Evolutionary conservation across 2,113 vertebrate species (phyloP), one percentile per base, ranked within the genome.

Genomic region (Ondatra zibethicus): DNA sequence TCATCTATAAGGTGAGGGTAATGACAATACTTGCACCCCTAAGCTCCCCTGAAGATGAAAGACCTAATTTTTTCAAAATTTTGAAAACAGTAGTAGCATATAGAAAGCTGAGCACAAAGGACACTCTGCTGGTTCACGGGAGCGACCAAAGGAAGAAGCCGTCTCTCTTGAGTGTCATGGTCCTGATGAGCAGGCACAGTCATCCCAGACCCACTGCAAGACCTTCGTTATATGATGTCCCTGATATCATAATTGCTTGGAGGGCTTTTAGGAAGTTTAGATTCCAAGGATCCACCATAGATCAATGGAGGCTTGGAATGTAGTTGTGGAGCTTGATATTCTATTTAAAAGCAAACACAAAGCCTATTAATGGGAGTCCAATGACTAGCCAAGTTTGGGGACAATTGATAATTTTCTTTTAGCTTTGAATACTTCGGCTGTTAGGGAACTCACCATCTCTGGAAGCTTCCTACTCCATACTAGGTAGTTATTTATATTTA

Each of bases 401-500:
- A 73, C 23, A 63, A 58, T 8, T 12, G 77, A 77, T 78, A 33
- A 33, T 45, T 16, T 82, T 94, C 80, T 61, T 45, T 93, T 50
- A 33, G 13, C 11, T 45, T 91, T 84, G 47, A 87, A 50, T 95
- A 88, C 72, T 75, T 80, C 55, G 52, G 45, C n/a, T 92, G 25
- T 47, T 75, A n/a, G 58, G 70, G 21, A 45, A 12, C n/a, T 47
- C 42, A 72, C 80, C 9, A 31, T 45, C 42, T 86, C 78, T 58
- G 10, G 42, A 85, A 90, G 8, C 73, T 66, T 61, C 33, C 16
- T 1, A 47, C n/a, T 65, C 75, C 39, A 72, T 36, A 13, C 3
- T 39, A 65, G 21, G 39, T 50, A 92, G n/a, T 88, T 75, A 88
- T 29, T 88, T 93, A 85, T 47, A 77, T 8, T 89, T 68, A 97